Percentiles rank a stretch among this genome's conserved stretches.
These are phyloP conservation scores for Pseudomyrmex gracilis DNA, from an alignment of 1,140 invertebrate species.

Conservation along the genomic window DNA sequence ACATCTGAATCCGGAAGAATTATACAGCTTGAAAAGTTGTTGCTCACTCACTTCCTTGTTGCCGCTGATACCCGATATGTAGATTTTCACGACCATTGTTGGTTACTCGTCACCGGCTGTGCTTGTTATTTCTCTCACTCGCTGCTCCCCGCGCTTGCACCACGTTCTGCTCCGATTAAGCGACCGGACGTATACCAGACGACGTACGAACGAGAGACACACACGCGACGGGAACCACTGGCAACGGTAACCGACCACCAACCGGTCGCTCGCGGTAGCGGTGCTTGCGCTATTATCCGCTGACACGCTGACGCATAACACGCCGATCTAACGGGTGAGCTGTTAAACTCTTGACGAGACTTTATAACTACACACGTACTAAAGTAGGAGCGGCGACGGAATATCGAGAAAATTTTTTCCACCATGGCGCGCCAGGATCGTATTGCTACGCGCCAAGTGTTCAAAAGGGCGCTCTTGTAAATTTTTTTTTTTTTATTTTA, in stretches of 20 bases:
- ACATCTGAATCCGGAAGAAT: background rate
- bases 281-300: conserved; percentile 21
- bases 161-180: conserved; percentile 44
- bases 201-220: background rate
- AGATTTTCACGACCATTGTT: conserved; percentile 95
- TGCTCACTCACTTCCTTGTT: conserved; percentile 93
- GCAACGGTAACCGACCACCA: conserved; percentile 21
- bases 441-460: too few species aligned
- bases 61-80: conserved; percentile 95
- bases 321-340: conserved; percentile 14
- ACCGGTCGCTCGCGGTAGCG: conserved; percentile 13
- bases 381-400: too few species aligned
- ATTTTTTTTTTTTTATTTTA: too few species aligned
- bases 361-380: too few species aligned
- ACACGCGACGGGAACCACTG: background rate
- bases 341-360: background rate
- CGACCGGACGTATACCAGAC: conserved; percentile 10
- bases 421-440: too few species aligned
- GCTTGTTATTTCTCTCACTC: background rate
- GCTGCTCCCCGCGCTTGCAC: conserved; percentile 39
- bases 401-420: too few species aligned
- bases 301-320: conserved; percentile 29
- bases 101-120: conserved; percentile 55
- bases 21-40: background rate
- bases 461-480: too few species aligned